Evolutionary conservation across 92 coral and sea anemone species (phyloP).

Genomic region (Meandrina meandrites): DNA sequence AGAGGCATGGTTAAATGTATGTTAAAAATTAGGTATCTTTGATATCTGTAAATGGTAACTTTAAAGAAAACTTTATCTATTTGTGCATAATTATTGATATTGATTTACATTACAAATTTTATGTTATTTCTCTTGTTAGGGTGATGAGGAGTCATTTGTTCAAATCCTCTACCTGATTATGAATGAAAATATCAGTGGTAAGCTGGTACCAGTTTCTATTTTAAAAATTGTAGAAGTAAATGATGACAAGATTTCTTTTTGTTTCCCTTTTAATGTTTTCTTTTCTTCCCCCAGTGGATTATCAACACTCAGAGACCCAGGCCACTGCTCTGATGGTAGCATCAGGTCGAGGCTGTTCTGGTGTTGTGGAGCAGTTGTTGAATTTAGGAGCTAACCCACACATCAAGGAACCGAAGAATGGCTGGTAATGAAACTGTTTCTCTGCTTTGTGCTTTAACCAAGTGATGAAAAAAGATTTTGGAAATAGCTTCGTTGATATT

Average conservation of each 20-base stretch:
- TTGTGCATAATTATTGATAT: too few species aligned
- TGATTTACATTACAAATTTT: too few species aligned
- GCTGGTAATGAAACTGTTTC: constrained; percentile 64
- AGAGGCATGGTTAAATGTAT: constrained; percentile 92
- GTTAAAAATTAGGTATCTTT: neutral
- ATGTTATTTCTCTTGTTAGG: constrained; percentile 45
- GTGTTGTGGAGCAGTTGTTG: constrained; percentile 92
- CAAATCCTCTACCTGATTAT: constrained; percentile 92
- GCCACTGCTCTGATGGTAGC: constrained; percentile 99
- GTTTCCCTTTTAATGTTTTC: too few species aligned
- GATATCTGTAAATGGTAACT: neutral
- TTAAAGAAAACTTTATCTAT: too few species aligned
- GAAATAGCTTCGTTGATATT: neutral
- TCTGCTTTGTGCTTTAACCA: too few species aligned
- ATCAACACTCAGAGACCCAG: constrained; percentile 97
- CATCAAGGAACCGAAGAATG: constrained; percentile 93
- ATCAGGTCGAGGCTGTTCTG: constrained; percentile 94
- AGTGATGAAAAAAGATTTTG: too few species aligned
- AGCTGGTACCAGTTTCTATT: constrained; percentile 3
- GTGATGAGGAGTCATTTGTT: constrained; percentile 93
- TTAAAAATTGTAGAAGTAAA: too few species aligned
- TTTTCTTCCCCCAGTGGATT: constrained; percentile 64
- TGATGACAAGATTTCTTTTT: too few species aligned
- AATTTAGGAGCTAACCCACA: constrained; percentile 91
- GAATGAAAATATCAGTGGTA: constrained; percentile 94